Base-by-base conservation (phyloP, 2,888 invertebrate species). In the Luperina nickerlii region DNA sequence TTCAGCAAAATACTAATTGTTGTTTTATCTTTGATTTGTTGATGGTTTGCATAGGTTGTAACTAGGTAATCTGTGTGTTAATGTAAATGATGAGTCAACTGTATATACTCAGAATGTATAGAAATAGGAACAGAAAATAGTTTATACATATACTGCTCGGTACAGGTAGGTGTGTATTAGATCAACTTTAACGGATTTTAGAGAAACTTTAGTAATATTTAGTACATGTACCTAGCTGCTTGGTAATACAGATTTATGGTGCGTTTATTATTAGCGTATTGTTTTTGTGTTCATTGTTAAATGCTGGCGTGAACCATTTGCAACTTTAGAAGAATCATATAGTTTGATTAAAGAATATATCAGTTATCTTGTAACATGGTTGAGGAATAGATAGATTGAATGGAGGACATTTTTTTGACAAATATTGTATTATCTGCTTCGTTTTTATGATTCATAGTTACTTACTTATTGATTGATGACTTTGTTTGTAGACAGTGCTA, bases 11-110 rank as follows among this genome's bases (percentile, higher is more conserved):
- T 81, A 85, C 81, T 87, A 75, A 74, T 85, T 87, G 85, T 85
- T 87, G 70, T 87, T 87, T 75, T 85, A 77, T 87, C 75, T 88
- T 71, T 82, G 83, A 88, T 88, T 87, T 73, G 72, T 86, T 70
- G 67, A 62, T 66, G 81, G 27, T 57, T 66, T 62, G n/a, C 51
- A 42, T 38, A 7, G 15, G 11, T 51, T 83, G 9, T 51, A 18
- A 57, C 18, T 42, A 76, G n/a, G 66, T 82, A 54, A 83, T 83
- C 45, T 54, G 18, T 1, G 7, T 54, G 48, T 4, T 27, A 27
- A 9, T 18, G 42, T 9, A 2, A 6, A 11, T 18, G 15, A 11
- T 60, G 13, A 48, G 24, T 51, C 6, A 42, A 18, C 38, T 38
- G 13, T 13, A 32, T 5, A 7, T 20, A 32, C 32, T 32, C 32